phyloP scores from a whole-genome alignment of 2,113 vertebrate species.

The Chaetorhynchus papuensis region DNA sequence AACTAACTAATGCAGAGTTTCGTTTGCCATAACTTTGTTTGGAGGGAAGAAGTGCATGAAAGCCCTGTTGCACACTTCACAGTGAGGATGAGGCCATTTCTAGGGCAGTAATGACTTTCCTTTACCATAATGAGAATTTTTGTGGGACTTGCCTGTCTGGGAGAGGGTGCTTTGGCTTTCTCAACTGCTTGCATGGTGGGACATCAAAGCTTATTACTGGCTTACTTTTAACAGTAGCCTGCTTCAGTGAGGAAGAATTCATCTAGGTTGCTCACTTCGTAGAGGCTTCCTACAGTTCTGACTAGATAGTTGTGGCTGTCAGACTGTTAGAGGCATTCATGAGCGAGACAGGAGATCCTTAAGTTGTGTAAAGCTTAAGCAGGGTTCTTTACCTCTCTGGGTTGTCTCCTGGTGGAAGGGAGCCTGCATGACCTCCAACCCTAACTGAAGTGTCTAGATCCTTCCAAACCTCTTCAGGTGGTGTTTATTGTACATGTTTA shows the following conservation, averaged over 20 bases:
- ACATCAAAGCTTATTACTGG: not conserved
- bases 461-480: not conserved
- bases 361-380: not conserved
- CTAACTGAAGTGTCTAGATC: not conserved
- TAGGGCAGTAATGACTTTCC: not conserved
- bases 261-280: not conserved
- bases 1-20: not conserved
- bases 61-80: not conserved
- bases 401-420: not conserved
- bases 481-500: not conserved
- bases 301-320: not conserved
- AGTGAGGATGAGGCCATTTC: not conserved
- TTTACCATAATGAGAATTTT: not conserved
- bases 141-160: not conserved
- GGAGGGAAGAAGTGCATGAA: not conserved
- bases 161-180: not conserved
- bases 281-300: not conserved
- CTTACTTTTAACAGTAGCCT: not conserved
- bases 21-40: not conserved
- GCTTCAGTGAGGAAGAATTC: not conserved
- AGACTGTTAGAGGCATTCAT: not conserved
- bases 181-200: not conserved
- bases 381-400: not conserved
- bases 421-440: not conserved
- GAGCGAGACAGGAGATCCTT: rapidly evolving